These are phyloP conservation scores for Drepana falcataria DNA, from an alignment of 2,888 invertebrate genomes.

Conservation along the genomic window DNA sequence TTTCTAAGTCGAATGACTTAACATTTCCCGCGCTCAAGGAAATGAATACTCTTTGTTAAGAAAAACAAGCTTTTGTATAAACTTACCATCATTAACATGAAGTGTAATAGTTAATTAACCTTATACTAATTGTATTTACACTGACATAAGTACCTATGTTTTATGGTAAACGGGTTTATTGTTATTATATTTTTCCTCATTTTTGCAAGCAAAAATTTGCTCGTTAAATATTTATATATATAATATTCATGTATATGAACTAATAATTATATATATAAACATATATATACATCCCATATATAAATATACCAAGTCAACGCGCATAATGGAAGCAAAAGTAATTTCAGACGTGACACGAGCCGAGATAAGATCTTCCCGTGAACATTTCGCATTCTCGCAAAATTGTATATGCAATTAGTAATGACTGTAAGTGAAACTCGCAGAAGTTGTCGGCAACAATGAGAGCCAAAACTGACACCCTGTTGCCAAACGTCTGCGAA, in stretches of 20 bases:
- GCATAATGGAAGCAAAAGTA: constrained; percentile 30
- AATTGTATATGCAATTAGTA: constrained; percentile 32
- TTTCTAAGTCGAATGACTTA: constrained; percentile 34
- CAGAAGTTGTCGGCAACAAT: constrained; percentile 56
- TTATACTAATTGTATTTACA: constrained; percentile 30
- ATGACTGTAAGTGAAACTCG: constrained; percentile 47
- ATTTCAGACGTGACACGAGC: constrained; percentile 44
- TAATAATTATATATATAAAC: no score
- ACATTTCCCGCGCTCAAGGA: constrained; percentile 57
- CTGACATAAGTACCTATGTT: not conserved
- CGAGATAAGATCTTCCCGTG: constrained; percentile 43
- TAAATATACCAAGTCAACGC: not conserved
- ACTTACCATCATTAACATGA: constrained; percentile 36
- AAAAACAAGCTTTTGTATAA: constrained; percentile 31
- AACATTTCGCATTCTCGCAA: constrained; percentile 30
- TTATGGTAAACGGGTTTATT: not conserved
- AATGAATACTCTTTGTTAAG: constrained; percentile 47
- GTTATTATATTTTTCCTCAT: not conserved
- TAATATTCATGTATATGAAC: no score
- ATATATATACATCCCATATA: no score
- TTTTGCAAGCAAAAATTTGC: no score
- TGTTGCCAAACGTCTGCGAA: constrained; percentile 61
- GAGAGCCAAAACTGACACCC: constrained; percentile 49
- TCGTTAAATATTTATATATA: no score
- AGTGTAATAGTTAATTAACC: constrained; percentile 38